A percentile compares a stretch with the other conserved stretches of the same genome.
Conservation (phyloP, 2,113 vertebrate genomes). For the Elachura formosa region DNA sequence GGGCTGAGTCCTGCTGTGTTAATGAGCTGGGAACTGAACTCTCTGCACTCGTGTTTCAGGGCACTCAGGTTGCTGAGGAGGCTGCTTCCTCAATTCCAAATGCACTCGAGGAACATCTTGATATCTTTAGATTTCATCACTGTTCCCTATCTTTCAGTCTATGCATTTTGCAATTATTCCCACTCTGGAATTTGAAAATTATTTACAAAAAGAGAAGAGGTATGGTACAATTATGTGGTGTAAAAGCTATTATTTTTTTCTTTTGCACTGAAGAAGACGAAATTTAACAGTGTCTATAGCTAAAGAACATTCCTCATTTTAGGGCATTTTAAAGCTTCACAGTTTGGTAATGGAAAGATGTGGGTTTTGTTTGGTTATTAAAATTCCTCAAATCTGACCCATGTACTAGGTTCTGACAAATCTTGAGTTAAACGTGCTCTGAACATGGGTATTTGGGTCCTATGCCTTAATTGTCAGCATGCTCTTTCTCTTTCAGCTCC, state of each 20-base stretch:
- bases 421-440: not conserved
- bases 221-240: not conserved
- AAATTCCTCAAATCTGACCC: not conserved
- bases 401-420: not conserved
- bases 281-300: not conserved
- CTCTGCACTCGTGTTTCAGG: not conserved
- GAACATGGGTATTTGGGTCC: not conserved
- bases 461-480: not conserved
- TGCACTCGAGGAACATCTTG: not conserved
- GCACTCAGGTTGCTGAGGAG: not conserved
- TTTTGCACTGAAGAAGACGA: not conserved
- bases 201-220: not conserved
- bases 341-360: not conserved
- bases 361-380: not conserved
- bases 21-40: not conserved
- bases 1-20: fast-evolving
- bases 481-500: fast-evolving
- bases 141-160: not conserved
- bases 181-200: not conserved
- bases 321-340: not conserved
- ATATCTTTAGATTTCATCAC: not conserved
- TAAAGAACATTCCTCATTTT: not conserved
- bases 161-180: constrained; percentile 7
- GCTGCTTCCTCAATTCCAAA: not conserved
- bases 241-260: not conserved